phyloP scores from a whole-genome alignment of 2,113 vertebrate species.

The Anoura caudifer region DNA sequence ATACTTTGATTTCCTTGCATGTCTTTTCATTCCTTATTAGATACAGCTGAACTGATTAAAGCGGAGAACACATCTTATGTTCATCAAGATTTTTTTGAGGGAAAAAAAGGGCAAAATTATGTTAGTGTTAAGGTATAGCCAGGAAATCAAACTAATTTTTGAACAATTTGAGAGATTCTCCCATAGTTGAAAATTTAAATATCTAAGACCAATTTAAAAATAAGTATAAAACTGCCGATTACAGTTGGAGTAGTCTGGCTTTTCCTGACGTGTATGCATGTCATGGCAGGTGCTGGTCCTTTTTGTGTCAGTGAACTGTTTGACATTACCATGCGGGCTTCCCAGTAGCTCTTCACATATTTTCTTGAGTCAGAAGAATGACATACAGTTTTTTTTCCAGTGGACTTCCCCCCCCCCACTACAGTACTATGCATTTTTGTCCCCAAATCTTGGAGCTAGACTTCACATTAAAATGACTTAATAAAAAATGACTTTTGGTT shows the following conservation, averaged over 20 bases:
- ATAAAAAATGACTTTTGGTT: not conserved
- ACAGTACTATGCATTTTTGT: not conserved
- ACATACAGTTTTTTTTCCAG: not conserved
- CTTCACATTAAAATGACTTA: not conserved
- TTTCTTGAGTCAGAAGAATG: not conserved
- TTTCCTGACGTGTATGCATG: not conserved
- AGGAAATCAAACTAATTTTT: conserved; percentile 16
- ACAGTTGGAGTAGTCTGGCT: not conserved
- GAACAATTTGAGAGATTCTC: not conserved
- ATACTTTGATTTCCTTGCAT: not conserved
- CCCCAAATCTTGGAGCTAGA: not conserved
- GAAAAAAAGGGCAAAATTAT: not conserved
- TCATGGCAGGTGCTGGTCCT: not conserved
- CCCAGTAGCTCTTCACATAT: not conserved
- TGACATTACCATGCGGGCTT: not conserved
- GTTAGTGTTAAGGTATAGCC: conserved; percentile 21
- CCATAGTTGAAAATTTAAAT: not conserved
- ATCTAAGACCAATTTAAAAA: not conserved
- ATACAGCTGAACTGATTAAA: not conserved
- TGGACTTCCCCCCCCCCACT: not conserved
- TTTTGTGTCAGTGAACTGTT: not conserved
- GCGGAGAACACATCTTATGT: not conserved
- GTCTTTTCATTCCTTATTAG: conserved; percentile 5
- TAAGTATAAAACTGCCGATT: not conserved
- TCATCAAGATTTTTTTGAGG: not conserved